Base-by-base conservation (phyloP, 2,797 vertebrate genomes). In the Coilia nasus region DNA sequence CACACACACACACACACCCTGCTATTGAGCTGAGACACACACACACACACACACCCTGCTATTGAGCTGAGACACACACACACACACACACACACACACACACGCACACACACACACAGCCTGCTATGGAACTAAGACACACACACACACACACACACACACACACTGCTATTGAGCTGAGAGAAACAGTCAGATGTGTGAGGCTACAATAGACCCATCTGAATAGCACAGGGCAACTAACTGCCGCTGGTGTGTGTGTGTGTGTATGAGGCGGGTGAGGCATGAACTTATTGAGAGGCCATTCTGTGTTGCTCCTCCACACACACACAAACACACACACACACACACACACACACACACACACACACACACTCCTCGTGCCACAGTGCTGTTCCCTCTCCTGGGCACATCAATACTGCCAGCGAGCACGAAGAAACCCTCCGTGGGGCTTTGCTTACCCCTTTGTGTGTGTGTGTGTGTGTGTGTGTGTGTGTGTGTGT, bases 401-500 rank as follows among this genome's bases (percentile, higher is more conserved):
- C 83, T 85, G 67, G 82, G 64, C 83, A 82, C 56, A 81, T 89
- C 85, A 86, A 87, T 87, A 86, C 83, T 71, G 82, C 54, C 82
- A 86, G 87, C 85, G 86, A 81, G 64, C 64, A 71, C 64, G 28
- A 71, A 31, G 2, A 54, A 12, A 86, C 82, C 82, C 64, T 85
- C 87, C 87, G 25, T 56, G 82, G 82, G 88, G 84, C 83, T 83
- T 85, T 81, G 83, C 82, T 80, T 83, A 85, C 86, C 87, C 87
- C 82, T 82, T 85, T 84, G 81, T 41, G 83, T 82, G 75, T 60
- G 84, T 88, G 86, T 89, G 84, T n/a, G n/a, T 84, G 81, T 41
- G 83, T 82, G 75, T 60, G 84, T 88, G 86, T 89, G 84, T 84
- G 81, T 41, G 83, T 82, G 75, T 60, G 84, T 88, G 86, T 89